A percentile compares a stretch with the other conserved stretches of the same genome.
Evolutionary conservation across 2,797 vertebrate species (phyloP).

Genomic region (Clamator glandarius): DNA sequence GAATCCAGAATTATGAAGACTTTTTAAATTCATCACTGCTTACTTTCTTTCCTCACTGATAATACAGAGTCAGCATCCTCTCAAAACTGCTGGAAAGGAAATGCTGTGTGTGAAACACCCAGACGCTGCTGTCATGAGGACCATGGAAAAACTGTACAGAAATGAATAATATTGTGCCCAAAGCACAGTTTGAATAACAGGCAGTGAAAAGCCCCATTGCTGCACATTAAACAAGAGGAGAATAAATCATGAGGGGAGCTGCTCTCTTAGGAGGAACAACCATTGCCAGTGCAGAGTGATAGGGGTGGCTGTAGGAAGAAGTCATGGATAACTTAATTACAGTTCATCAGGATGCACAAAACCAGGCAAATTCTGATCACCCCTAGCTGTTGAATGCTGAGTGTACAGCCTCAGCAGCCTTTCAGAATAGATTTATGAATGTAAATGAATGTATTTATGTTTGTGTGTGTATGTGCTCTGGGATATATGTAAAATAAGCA

Average conservation of each 20-base stretch:
- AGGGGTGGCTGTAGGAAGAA: constrained; percentile 18
- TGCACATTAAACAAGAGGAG: constrained; percentile 19
- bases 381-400: background rate
- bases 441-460: background rate
- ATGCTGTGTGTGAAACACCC: background rate
- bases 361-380: background rate
- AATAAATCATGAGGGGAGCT: constrained; percentile 42
- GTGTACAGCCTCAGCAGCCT: background rate
- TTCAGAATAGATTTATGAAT: background rate
- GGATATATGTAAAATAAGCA: background rate
- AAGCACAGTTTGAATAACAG: constrained; percentile 44
- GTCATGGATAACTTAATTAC: constrained; percentile 3
- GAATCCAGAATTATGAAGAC: background rate
- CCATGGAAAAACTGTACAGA: constrained; percentile 17
- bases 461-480: background rate
- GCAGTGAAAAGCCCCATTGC: constrained; percentile 11
- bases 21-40: background rate
- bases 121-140: constrained; percentile 5
- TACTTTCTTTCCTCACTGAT: background rate
- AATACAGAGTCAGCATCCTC: background rate
- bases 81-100: constrained; percentile 7
- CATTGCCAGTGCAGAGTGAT: background rate
- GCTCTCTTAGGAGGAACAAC: background rate
- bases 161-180: constrained; percentile 51
- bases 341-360: background rate